Percentiles rank a stretch among this genome's conserved stretches.
phyloP scores from a whole-genome alignment of 2,797 vertebrate species.

The Cirrhinus mrigala region DNA sequence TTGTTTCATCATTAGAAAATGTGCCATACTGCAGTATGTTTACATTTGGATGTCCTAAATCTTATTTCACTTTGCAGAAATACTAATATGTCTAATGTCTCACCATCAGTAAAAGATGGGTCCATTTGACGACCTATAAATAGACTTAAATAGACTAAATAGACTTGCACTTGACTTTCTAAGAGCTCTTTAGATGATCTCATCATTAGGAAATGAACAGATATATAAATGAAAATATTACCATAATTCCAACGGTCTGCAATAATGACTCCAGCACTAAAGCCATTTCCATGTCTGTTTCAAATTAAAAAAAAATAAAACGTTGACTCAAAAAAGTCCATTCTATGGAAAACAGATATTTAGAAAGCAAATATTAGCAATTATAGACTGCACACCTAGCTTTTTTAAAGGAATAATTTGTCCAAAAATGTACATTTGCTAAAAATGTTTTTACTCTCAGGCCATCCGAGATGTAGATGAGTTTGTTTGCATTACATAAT shows the following conservation, averaged over 20 bases:
- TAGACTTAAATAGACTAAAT: too few species aligned
- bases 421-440: not conserved
- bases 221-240: not conserved
- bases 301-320: not conserved
- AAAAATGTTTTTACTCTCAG: not conserved
- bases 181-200: not conserved
- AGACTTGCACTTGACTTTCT: not conserved
- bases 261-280: not conserved
- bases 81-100: not conserved
- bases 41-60: not conserved
- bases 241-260: not conserved
- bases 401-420: not conserved
- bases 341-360: not conserved
- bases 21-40: not conserved
- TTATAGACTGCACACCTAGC: not conserved
- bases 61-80: not conserved
- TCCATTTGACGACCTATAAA: not conserved
- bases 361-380: not conserved
- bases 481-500: not conserved
- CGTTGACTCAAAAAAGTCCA: not conserved
- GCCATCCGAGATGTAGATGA: not conserved
- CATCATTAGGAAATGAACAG: not conserved
- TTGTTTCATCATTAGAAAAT: not conserved
- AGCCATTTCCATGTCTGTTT: not conserved
- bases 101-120: not conserved